These are phyloP conservation scores for Mormyrops attenuatus DNA, from an alignment of 2,797 vertebrate species.

Conservation along the genomic window DNA sequence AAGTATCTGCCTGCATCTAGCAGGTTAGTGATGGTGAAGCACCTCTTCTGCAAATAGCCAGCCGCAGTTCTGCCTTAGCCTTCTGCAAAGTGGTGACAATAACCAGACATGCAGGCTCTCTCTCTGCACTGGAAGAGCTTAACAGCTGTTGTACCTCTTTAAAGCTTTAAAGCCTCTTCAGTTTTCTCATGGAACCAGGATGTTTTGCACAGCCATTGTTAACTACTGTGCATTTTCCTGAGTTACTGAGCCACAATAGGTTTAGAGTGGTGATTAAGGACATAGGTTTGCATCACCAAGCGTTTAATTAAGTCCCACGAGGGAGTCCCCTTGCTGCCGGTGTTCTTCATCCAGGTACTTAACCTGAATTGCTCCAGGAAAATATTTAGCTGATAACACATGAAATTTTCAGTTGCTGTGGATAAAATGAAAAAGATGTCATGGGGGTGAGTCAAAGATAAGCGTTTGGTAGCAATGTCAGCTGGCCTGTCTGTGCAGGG, in stretches of 20 bases:
- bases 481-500: not conserved
- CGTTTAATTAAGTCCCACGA: not conserved
- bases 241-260: not conserved
- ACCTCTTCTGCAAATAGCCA: not conserved
- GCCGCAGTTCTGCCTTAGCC: not conserved
- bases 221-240: not conserved
- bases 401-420: not conserved
- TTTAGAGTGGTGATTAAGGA: not conserved
- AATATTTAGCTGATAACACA: not conserved
- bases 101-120: not conserved
- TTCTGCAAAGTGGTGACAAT: not conserved
- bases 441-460: not conserved
- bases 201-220: not conserved
- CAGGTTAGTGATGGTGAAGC: not conserved
- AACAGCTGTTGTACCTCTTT: not conserved
- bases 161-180: not conserved
- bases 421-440: not conserved
- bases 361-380: not conserved
- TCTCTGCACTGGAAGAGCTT: not conserved
- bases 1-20: not conserved
- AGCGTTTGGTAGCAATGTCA: not conserved
- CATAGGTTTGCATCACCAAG: not conserved
- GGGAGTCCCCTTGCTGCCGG: not conserved
- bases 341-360: not conserved
- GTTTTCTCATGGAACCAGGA: not conserved